A percentile compares a stretch with the other conserved stretches of the same genome.
Evolutionary conservation across 2,797 vertebrate genomes (phyloP).

Genomic region (Cynodonichthys magdalenae): DNA sequence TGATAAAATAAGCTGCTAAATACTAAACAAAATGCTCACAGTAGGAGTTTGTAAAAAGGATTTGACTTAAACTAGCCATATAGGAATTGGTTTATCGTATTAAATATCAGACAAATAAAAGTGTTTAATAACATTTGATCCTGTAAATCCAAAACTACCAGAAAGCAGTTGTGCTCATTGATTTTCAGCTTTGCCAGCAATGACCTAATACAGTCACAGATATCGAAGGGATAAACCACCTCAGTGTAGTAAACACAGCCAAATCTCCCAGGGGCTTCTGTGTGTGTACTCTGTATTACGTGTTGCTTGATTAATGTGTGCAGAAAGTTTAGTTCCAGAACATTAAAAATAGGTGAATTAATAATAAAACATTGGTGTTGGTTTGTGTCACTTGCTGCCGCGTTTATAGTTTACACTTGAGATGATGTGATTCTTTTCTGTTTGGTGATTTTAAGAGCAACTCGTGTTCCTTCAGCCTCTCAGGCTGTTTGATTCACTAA

Average conservation of each 20-base stretch:
- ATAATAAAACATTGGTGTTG: conserved; percentile 12
- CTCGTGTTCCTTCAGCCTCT: conserved; percentile 69
- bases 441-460: conserved; percentile 64
- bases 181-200: conserved; percentile 31
- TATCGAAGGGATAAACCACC: conserved; percentile 34
- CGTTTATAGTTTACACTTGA: conserved; percentile 58
- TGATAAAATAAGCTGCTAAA: conserved; percentile 22
- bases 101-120: conserved; percentile 29
- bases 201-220: conserved; percentile 23
- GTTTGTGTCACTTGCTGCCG: conserved; percentile 36
- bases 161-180: conserved; percentile 25
- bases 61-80: conserved; percentile 1
- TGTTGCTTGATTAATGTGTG: conserved; percentile 15
- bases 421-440: conserved; percentile 59
- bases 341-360: conserved; percentile 1
- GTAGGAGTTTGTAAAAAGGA: neutral
- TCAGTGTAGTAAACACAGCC: conserved; percentile 16
- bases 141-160: conserved; percentile 26
- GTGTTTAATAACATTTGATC: conserved; percentile 35
- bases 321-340: neutral
- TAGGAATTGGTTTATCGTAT: conserved; percentile 14
- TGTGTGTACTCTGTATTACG: neutral
- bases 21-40: neutral
- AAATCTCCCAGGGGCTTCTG: conserved; percentile 9
- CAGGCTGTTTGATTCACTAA: conserved; percentile 74